These are phyloP conservation scores for Channa maculata DNA, from an alignment of 2,113 vertebrate genomes.

Conservation along the genomic window DNA sequence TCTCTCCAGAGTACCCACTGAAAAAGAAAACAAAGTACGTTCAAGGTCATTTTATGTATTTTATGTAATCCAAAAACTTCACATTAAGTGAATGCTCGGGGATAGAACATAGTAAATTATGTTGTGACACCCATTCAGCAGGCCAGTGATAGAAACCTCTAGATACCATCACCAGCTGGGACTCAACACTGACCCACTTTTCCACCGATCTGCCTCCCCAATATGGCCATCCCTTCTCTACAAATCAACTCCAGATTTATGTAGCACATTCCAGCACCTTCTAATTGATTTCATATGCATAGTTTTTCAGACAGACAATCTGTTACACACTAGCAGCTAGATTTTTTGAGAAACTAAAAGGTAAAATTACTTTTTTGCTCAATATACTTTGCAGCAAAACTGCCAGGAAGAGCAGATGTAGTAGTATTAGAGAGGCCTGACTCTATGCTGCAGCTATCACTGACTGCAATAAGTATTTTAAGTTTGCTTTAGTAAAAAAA, in stretches of 20 bases:
- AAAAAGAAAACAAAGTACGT: slow-evolving; percentile 14
- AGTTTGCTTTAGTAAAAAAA: background rate
- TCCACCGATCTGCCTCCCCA: slow-evolving; percentile 51
- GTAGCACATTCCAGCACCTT: slow-evolving; percentile 83
- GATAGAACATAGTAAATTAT: slow-evolving; percentile 50
- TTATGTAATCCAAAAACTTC: slow-evolving; percentile 29
- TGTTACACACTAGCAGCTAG: slow-evolving; percentile 50
- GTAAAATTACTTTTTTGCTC: background rate
- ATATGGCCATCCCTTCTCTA: slow-evolving; percentile 62
- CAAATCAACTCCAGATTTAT: slow-evolving; percentile 82
- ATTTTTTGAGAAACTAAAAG: slow-evolving; percentile 36
- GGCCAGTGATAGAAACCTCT: slow-evolving; percentile 56
- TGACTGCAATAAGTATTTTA: background rate
- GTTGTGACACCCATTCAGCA: slow-evolving; percentile 54
- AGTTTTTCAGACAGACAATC: slow-evolving; percentile 56
- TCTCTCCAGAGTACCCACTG: background rate
- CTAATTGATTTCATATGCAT: slow-evolving; percentile 83
- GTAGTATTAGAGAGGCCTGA: background rate
- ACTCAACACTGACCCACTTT: slow-evolving; percentile 67
- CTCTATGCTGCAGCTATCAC: background rate
- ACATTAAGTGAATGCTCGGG: slow-evolving; percentile 28
- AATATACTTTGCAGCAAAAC: background rate
- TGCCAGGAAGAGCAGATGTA: background rate
- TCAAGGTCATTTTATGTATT: slow-evolving; percentile 1
- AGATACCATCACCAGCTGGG: slow-evolving; percentile 73